Percentiles rank a stretch among this genome's conserved stretches.
Evolutionary conservation across 2,888 invertebrate genomes (phyloP).

Genomic region (Dryococelus australis): DNA sequence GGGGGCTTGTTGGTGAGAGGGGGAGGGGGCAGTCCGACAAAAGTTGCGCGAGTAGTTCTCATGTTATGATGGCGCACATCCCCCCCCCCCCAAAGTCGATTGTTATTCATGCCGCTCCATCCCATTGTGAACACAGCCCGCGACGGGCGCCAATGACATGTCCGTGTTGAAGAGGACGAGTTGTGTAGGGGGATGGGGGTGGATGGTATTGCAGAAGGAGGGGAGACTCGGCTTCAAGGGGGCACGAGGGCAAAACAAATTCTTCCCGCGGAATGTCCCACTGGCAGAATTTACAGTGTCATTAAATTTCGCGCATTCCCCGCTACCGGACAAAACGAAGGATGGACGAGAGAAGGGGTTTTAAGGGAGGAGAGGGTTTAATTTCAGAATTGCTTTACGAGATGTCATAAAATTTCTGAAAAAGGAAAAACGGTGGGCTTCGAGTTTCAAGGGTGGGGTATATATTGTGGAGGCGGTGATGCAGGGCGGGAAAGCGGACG

Average conservation of each 20-base stretch:
- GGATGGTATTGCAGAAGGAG: neutral
- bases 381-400: neutral
- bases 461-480: no score
- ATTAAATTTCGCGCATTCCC: neutral
- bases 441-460: no score
- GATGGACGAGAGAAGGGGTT: neutral
- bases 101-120: neutral
- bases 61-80: neutral
- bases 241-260: neutral
- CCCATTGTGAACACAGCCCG: neutral
- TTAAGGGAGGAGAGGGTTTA: neutral
- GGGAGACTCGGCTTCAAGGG: neutral
- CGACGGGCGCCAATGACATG: neutral
- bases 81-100: neutral
- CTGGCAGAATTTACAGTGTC: conserved; percentile 10
- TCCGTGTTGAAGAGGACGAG: neutral
- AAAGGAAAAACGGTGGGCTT: no score
- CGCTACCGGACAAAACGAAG: neutral
- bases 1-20: neutral
- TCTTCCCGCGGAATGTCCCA: neutral
- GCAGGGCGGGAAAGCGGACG: no score
- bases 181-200: neutral
- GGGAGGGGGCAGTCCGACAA: neutral
- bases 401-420: neutral
- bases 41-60: neutral